Percentiles rank a stretch among this genome's conserved stretches.
These are phyloP conservation scores for Cephalotes varians DNA, from an alignment of 2,888 invertebrate genomes.

Conservation along the genomic window DNA sequence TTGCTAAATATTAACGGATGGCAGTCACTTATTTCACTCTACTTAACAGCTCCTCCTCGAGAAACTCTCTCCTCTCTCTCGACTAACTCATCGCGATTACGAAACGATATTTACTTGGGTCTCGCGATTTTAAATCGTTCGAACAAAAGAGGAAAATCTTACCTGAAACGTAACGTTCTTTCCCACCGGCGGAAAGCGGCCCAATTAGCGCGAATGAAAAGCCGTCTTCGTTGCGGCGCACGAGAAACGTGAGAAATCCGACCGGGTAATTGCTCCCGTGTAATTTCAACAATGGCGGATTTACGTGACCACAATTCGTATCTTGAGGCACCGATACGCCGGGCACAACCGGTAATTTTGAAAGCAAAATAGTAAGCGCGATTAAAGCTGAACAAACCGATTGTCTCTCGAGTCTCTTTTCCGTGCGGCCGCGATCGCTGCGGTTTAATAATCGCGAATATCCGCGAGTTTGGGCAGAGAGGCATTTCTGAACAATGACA, in stretches of 20 bases:
- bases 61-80: constrained; percentile 15
- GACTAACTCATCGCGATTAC: constrained; percentile 15
- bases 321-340: constrained; percentile 28
- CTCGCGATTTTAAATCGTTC: constrained; percentile 18
- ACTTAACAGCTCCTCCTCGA: constrained; percentile 4
- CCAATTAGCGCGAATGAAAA: constrained; percentile 58
- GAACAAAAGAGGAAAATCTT: constrained; percentile 44
- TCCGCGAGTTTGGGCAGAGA: background rate
- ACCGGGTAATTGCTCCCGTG: constrained; percentile 35
- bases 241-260: constrained; percentile 53
- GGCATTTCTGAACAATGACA: constrained; percentile 3
- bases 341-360: constrained; percentile 25
- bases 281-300: constrained; percentile 48
- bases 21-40: background rate
- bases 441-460: constrained; percentile 43
- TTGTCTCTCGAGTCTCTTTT: background rate
- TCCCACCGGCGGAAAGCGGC: constrained; percentile 44
- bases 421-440: constrained; percentile 13
- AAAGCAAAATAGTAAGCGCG: constrained; percentile 25
- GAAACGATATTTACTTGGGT: constrained; percentile 35
- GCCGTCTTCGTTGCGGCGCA: constrained; percentile 25
- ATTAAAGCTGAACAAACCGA: constrained; percentile 5
- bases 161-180: constrained; percentile 7
- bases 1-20: background rate
- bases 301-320: constrained; percentile 51